Base-by-base conservation (phyloP, 2,888 invertebrate species). In the Drosophila cyrtoloma region DNA sequence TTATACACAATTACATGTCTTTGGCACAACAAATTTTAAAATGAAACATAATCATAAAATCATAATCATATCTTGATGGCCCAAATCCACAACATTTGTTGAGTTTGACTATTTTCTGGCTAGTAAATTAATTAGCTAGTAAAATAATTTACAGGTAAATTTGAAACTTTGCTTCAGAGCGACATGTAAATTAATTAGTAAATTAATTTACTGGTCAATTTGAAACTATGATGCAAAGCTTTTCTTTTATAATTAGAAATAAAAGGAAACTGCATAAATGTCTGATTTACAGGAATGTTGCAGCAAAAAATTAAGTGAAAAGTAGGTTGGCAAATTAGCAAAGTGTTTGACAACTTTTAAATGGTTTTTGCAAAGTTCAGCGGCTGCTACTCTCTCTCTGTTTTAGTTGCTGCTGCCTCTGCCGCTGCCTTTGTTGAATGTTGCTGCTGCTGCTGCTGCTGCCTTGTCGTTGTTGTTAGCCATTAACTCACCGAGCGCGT, bases 311-410 rank as follows among this genome's bases (percentile, higher is more conserved):
- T 52, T n/a, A 67, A 58, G 39, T 52, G 39, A 32, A 63, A 51
- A 37, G 7, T 2, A 28, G 19, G 69, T 62, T 30, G 66, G 35
- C 26, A 65, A 82, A 75, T 82, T 82, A 79, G 55, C 57, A 75
- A 82, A 79, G 56, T 69, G 79, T 69, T 80, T 75, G 35, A 56
- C 75, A 82, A 82, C 56, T 80, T 80, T 80, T 75, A 82, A 75
- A 82, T 75, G 76, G 62, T 69, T 79, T 68, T 65, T 28, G 53
- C 26, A 60, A 73, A 78, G 77, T 77, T 77, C 57, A 26, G 44
- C n/a, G 33, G 44, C 39, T 59, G 60, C 72, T 32, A 42, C 19
- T 1, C 26, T 57, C 26, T 57, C 28, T 30, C 28, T 10, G 51
- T n/a, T 51, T 30, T 12, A 44, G 58, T 30, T 44, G 30, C 3